Percentiles rank a stretch among this genome's conserved stretches.
These are phyloP conservation scores for Brienomyrus longianalis DNA, from an alignment of 2,113 vertebrate genomes.

Conservation along the genomic window DNA sequence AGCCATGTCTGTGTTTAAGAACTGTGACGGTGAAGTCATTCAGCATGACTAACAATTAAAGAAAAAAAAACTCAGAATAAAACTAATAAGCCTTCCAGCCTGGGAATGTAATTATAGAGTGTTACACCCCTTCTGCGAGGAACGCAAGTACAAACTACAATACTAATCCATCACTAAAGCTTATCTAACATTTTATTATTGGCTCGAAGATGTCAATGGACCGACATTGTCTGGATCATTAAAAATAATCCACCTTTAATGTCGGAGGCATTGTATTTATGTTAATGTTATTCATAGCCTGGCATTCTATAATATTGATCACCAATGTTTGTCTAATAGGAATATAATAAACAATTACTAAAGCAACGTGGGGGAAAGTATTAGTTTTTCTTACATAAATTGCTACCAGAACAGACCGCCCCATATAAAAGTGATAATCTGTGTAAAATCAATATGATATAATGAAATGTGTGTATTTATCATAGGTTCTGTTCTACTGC, in stretches of 20 bases:
- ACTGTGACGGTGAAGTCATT: background rate
- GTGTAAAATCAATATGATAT: conserved; percentile 97
- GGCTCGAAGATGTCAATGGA: conserved; percentile 75
- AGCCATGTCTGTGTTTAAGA: background rate
- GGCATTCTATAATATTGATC: conserved; percentile 93
- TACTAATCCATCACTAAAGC: conserved; percentile 29
- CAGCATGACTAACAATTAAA: background rate
- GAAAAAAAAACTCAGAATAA: background rate
- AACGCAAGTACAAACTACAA: conserved; percentile 12
- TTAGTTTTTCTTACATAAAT: conserved; percentile 98
- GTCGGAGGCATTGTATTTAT: conserved; percentile 91
- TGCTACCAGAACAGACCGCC: conserved; percentile 84
- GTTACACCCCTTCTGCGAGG: background rate
- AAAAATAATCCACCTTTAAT: conserved; percentile 81
- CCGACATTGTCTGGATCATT: conserved; percentile 90
- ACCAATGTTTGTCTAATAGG: conserved; percentile 96
- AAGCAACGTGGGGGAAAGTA: conserved; percentile 77
- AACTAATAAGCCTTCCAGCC: background rate
- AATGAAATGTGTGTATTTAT: conserved; percentile 83
- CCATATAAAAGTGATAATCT: conserved; percentile 92
- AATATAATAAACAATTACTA: conserved; percentile 99
- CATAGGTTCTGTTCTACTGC: conserved; percentile 41
- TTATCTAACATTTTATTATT: conserved; percentile 20
- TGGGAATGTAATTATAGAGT: background rate
- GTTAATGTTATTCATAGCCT: conserved; percentile 90